Evolutionary conservation across 1,140 invertebrate genomes (phyloP), one percentile per base, ranked within the genome.

Genomic region (Ostrea denselamellosa): DNA sequence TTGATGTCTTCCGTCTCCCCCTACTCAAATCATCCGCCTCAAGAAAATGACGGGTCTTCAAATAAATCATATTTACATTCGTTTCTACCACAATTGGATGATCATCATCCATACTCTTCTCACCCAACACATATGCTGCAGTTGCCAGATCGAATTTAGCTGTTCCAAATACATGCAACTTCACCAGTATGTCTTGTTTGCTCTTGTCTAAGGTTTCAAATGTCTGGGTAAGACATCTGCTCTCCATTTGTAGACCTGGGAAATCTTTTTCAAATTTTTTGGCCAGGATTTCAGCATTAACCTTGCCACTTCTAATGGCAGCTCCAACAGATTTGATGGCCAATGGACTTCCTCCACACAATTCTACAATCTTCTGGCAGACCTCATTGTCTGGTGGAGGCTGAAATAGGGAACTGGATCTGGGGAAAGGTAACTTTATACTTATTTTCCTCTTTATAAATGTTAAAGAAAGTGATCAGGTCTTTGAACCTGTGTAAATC

Each of bases 331-430:
- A 62, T 17, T 54, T 58, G 2, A 87, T 87, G 54, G 86, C 86
- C 56, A 87, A 44, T 51, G 86, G 86, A 83, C 86, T 87, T 56
- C 56, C 81, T n/a, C 86, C 86, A 83, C 86, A 87, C 14, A 58
- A 25, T 19, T 87, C 52, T 83, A 87, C 56, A n/a, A 87, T 87
- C 28, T 68, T 87, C 14, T 17, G 28, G 28, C 83, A 85, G 14
- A 62, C 56, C 54, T 85, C 53, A 14, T 62, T 56, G 25, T 62
- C 56, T 25, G 83, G 83, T 9, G 51, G 8, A 54, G 25, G 14
- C 83, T 85, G 83, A 19, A 44, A 54, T 51, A 86, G 34, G 1
- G 34, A 44, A 44, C 34, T 44, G 34, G 34, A 44, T 44, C 2
- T 44, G 5, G 34, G 34, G 34, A 44, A 44, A 44, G n/a, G 5